Evolutionary conservation across 2,888 invertebrate species (phyloP).

Genomic region (Ariolimax columbianus): DNA sequence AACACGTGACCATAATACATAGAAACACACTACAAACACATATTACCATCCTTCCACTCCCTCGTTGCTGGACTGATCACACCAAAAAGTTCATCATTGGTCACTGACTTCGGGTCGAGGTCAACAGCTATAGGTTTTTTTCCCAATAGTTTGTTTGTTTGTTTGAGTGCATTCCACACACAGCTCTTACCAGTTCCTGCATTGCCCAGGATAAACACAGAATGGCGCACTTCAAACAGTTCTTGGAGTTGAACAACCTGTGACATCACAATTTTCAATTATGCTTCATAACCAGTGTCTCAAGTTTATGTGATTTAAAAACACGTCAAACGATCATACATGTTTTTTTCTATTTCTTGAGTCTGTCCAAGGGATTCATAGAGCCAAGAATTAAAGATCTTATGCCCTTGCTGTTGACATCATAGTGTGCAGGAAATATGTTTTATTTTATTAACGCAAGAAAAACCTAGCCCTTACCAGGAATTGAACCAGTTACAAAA

Average conservation of each 20-base stretch:
- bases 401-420: no score
- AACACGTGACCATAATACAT: no score
- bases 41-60: constrained; percentile 95
- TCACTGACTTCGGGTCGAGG: constrained; percentile 97
- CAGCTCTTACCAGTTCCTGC: constrained; percentile 97
- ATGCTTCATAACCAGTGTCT: no score
- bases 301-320: no score
- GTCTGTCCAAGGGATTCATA: no score
- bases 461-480: no score
- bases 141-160: constrained; percentile 91
- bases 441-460: no score
- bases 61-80: constrained; percentile 96
- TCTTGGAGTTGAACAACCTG: constrained; percentile 96
- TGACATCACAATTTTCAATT: constrained; percentile 55
- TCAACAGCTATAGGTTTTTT: constrained; percentile 93
- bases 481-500: no score
- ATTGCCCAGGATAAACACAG: constrained; percentile 88
- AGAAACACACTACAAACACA: background rate
- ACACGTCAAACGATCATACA: no score
- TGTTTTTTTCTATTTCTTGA: no score
- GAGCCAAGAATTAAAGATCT: no score
- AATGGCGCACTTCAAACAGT: constrained; percentile 95
- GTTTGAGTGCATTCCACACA: constrained; percentile 93
- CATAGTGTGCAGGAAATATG: no score
- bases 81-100: constrained; percentile 97